Percentiles rank a stretch among this genome's conserved stretches.
These are phyloP conservation scores for Oceanites oceanicus DNA, from an alignment of 2,113 vertebrate genomes.

Conservation along the genomic window DNA sequence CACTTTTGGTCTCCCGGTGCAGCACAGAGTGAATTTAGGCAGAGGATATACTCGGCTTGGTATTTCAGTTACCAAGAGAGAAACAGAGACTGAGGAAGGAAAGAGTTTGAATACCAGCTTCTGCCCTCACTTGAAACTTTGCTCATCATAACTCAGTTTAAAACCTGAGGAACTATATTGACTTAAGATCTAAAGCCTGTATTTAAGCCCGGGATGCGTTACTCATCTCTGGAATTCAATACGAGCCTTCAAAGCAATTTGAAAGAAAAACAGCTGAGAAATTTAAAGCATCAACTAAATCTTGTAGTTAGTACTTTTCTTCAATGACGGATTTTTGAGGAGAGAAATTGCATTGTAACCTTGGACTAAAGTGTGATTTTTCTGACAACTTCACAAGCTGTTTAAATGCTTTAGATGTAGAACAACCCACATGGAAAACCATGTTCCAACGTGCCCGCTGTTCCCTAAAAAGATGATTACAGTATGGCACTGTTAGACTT, in stretches of 20 bases:
- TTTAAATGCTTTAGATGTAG: background rate
- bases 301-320: background rate
- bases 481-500: background rate
- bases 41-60: background rate
- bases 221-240: background rate
- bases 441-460: rapidly evolving
- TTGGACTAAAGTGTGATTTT: background rate
- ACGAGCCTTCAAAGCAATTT: background rate
- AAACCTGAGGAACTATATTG: background rate
- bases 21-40: background rate
- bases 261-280: background rate
- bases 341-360: background rate
- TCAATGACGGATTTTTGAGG: background rate
- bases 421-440: background rate
- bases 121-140: background rate
- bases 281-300: background rate
- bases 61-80: background rate
- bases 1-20: background rate
- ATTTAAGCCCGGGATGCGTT: background rate
- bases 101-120: background rate
- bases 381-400: background rate
- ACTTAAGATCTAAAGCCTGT: background rate
- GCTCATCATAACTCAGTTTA: background rate
- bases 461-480: background rate
- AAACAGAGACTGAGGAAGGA: background rate